Percentiles rank a stretch among this genome's conserved stretches.
Conservation (phyloP, 2,797 vertebrate species). For the Peromyscus nudipes region DNA sequence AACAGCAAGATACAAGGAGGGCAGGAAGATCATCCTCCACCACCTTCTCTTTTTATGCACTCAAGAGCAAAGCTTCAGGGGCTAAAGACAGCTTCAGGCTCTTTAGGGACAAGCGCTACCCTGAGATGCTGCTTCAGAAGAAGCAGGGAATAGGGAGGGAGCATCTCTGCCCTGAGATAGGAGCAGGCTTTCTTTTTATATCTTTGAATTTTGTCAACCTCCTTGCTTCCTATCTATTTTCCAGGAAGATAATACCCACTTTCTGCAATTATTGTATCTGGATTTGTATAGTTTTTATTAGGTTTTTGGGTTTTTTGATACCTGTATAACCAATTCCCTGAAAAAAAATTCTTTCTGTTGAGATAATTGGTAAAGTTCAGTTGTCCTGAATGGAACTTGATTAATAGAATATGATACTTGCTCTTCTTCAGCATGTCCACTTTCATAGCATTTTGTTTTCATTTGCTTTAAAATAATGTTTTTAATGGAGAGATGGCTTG, state of each 20-base stretch:
- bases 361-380: neutral
- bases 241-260: neutral
- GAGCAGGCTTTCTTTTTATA: neutral
- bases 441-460: neutral
- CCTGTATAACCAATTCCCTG: neutral
- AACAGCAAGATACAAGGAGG: neutral
- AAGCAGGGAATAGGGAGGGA: neutral
- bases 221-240: neutral
- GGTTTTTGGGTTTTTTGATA: neutral
- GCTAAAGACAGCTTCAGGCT: neutral
- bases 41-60: neutral
- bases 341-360: constrained; percentile 15
- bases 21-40: neutral
- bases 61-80: neutral
- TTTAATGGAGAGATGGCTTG: neutral
- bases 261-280: neutral
- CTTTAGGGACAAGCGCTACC: neutral
- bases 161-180: neutral
- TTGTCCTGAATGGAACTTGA: neutral
- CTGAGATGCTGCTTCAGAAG: neutral
- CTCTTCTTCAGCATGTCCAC: neutral
- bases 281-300: neutral
- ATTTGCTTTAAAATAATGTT: neutral
- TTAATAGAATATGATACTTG: neutral
- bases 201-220: neutral